A percentile compares a stretch with the other conserved stretches of the same genome.
Conservation (phyloP, 2,888 invertebrate genomes). For the Drosophila histrio region DNA sequence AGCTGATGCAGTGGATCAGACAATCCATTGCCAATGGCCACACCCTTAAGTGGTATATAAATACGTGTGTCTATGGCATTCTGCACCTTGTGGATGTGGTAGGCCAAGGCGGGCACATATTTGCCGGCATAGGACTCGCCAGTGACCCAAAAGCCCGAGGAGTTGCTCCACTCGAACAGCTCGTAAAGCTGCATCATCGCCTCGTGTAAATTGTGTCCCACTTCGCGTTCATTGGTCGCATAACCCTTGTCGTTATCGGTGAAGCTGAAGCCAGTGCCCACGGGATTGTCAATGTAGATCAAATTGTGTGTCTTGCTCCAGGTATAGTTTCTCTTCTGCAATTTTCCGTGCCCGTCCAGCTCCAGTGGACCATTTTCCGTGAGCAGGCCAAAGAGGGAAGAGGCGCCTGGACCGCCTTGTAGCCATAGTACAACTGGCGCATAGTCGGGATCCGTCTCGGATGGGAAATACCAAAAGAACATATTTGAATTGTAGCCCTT, state of each 20-base stretch:
- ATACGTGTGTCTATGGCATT: slow-evolving; percentile 70
- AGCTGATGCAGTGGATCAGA: slow-evolving; percentile 92
- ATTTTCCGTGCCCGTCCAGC: slow-evolving; percentile 84
- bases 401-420: slow-evolving; percentile 93
- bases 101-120: slow-evolving; percentile 89
- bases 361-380: slow-evolving; percentile 92
- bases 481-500: slow-evolving; percentile 90
- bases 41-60: slow-evolving; percentile 83
- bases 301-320: slow-evolving; percentile 92
- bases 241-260: slow-evolving; percentile 91
- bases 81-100: slow-evolving; percentile 86
- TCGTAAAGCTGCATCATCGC: slow-evolving; percentile 92
- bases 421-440: slow-evolving; percentile 93
- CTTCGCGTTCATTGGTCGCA: slow-evolving; percentile 90
- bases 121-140: slow-evolving; percentile 96
- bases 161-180: slow-evolving; percentile 90
- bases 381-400: slow-evolving; percentile 92
- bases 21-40: slow-evolving; percentile 91
- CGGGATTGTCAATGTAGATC: slow-evolving; percentile 96
- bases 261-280: slow-evolving; percentile 96
- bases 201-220: slow-evolving; percentile 91
- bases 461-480: slow-evolving; percentile 97
- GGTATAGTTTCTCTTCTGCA: slow-evolving; percentile 88
- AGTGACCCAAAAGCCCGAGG: slow-evolving; percentile 92
- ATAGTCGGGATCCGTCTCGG: slow-evolving; percentile 85